phyloP scores from a whole-genome alignment of 23 tunicate species.

The Clavelina lepadiformis region DNA sequence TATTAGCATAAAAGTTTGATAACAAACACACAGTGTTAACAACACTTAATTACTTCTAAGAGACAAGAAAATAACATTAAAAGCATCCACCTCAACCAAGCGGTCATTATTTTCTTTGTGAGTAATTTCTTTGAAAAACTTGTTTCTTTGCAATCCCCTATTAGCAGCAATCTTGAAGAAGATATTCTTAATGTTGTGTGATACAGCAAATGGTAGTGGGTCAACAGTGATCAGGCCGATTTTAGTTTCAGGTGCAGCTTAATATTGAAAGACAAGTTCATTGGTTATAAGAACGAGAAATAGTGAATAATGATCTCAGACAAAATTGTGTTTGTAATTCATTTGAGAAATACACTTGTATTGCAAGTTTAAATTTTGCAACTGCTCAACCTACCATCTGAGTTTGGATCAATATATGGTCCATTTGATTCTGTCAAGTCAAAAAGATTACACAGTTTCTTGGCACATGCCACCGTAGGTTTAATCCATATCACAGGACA shows the following conservation, averaged over 20 bases:
- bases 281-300: too few relatives aligned
- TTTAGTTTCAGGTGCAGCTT: slow-evolving; percentile 22
- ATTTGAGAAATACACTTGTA: background rate
- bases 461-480: slow-evolving; percentile 15
- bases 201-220: slow-evolving; percentile 30
- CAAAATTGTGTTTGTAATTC: background rate
- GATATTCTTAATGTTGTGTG: slow-evolving; percentile 23
- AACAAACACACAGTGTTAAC: too few relatives aligned
- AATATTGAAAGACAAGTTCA: background rate
- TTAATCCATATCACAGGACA: slow-evolving; percentile 45
- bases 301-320: too few relatives aligned
- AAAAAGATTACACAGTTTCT: slow-evolving; percentile 16
- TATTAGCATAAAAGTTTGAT: too few relatives aligned
- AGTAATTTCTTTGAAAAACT: slow-evolving; percentile 1
- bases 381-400: slow-evolving; percentile 13
- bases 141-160: background rate
- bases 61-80: too few relatives aligned
- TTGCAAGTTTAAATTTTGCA: too few relatives aligned
- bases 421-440: slow-evolving; percentile 4
- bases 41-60: too few relatives aligned
- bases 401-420: slow-evolving; percentile 31
- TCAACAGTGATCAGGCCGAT: slow-evolving; percentile 43
- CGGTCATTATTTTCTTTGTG: slow-evolving; percentile 21
- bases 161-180: slow-evolving; percentile 22
- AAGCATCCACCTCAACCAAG: slow-evolving; percentile 15